Percentiles rank a stretch among this genome's conserved stretches.
Conservation (phyloP, 2,797 vertebrate genomes). For the Anas acuta region DNA sequence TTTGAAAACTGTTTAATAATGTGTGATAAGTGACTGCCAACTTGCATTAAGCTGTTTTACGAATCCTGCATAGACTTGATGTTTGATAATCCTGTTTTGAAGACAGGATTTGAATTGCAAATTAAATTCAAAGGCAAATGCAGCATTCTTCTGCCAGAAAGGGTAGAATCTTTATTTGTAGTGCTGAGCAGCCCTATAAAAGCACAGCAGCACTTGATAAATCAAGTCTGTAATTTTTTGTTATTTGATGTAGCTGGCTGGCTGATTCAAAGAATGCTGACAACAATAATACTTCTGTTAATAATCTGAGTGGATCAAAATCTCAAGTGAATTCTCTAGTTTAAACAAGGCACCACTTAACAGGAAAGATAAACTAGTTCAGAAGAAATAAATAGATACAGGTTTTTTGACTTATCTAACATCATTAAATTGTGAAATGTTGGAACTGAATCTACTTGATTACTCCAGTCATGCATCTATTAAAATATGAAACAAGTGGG, state of each 20-base stretch:
- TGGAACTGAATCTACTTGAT: not conserved
- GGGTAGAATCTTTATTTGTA: not conserved
- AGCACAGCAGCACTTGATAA: not conserved
- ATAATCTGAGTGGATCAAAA: not conserved
- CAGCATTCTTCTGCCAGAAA: not conserved
- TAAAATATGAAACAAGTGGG: not conserved
- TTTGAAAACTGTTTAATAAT: conserved; percentile 55
- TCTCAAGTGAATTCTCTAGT: not conserved
- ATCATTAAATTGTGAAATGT: not conserved
- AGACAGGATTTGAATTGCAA: conserved; percentile 49
- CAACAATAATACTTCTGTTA: not conserved
- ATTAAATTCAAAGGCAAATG: conserved; percentile 28
- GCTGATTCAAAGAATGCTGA: not conserved
- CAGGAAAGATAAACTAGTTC: not conserved
- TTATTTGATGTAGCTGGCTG: not conserved
- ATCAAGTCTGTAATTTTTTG: not conserved
- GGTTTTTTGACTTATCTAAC: not conserved
- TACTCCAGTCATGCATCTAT: not conserved
- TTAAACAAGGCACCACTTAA: not conserved
- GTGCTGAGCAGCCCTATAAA: not conserved
- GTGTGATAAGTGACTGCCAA: conserved; percentile 33
- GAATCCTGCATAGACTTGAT: conserved; percentile 30
- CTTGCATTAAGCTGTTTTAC: conserved; percentile 48
- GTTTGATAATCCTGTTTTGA: conserved; percentile 52
- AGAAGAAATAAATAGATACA: not conserved